Conservation (phyloP, 1,140 invertebrate genomes). For the Platorchestia sp. region DNA sequence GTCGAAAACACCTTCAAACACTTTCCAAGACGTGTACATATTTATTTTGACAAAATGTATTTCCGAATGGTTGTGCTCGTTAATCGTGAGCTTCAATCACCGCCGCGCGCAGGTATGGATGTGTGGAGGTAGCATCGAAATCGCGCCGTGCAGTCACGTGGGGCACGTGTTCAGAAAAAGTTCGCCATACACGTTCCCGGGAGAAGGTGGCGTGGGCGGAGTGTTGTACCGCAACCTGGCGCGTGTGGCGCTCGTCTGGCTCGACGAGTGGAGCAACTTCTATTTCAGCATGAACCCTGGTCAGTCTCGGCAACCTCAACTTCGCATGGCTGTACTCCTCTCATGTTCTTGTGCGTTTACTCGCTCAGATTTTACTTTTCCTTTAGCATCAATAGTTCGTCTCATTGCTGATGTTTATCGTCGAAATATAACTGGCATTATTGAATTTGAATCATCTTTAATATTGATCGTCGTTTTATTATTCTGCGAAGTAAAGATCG, state of each 20-base stretch:
- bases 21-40: background rate
- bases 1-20: background rate
- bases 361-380: background rate
- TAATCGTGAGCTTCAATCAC: background rate
- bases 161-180: conserved; percentile 98
- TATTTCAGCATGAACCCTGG: conserved; percentile 86
- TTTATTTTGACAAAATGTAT: background rate
- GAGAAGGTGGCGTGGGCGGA: conserved; percentile 78
- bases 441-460: background rate
- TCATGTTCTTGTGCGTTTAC: background rate
- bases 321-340: background rate
- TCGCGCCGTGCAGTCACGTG: conserved; percentile 95
- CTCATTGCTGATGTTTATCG: background rate
- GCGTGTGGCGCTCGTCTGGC: conserved; percentile 90
- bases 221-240: conserved; percentile 92
- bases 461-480: too few relatives aligned
- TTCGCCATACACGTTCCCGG: conserved; percentile 88
- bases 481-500: too few relatives aligned
- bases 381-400: background rate
- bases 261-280: conserved; percentile 94
- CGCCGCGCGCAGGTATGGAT: conserved; percentile 85
- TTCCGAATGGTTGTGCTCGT: background rate
- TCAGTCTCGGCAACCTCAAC: conserved; percentile 66
- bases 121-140: conserved; percentile 95
- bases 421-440: background rate